Conservation (phyloP, 1,140 invertebrate species). For the Patella vulgata region DNA sequence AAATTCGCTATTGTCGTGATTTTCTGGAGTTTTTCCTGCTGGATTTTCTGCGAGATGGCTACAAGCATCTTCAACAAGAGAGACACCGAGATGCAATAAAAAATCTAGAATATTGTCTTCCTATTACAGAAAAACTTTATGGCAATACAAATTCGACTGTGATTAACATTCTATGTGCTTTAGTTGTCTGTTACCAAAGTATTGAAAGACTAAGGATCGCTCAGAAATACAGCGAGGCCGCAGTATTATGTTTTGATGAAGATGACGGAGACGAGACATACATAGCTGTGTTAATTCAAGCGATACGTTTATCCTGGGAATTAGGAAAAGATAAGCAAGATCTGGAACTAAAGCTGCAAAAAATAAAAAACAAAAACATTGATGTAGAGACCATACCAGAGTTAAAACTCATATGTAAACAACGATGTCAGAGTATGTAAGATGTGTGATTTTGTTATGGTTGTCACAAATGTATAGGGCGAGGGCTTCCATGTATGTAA, state of each 20-base stretch:
- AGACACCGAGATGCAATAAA: conserved; percentile 74
- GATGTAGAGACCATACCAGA: conserved; percentile 15
- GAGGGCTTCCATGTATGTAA: no score
- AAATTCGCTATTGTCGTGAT: conserved; percentile 72
- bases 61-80: conserved; percentile 72
- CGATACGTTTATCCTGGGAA: conserved; percentile 76
- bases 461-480: no score
- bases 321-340: conserved; percentile 61
- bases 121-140: conserved; percentile 79
- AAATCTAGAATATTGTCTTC: conserved; percentile 77
- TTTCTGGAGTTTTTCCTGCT: conserved; percentile 78
- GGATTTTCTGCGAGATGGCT: conserved; percentile 74
- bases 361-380: conserved; percentile 70
- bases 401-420: conserved; percentile 8
- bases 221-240: conserved; percentile 77
- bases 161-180: conserved; percentile 74
- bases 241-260: conserved; percentile 70
- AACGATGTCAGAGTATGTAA: no score
- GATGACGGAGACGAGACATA: conserved; percentile 75
- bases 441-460: no score
- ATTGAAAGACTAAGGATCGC: conserved; percentile 71
- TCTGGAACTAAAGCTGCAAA: conserved; percentile 71
- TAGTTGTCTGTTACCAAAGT: conserved; percentile 73
- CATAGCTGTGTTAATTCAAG: conserved; percentile 76
- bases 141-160: conserved; percentile 78